A percentile compares a stretch with the other conserved stretches of the same genome.
These are phyloP conservation scores for Sphaerophoria rueppellii DNA, from an alignment of 2,888 invertebrate genomes.

Conservation along the genomic window DNA sequence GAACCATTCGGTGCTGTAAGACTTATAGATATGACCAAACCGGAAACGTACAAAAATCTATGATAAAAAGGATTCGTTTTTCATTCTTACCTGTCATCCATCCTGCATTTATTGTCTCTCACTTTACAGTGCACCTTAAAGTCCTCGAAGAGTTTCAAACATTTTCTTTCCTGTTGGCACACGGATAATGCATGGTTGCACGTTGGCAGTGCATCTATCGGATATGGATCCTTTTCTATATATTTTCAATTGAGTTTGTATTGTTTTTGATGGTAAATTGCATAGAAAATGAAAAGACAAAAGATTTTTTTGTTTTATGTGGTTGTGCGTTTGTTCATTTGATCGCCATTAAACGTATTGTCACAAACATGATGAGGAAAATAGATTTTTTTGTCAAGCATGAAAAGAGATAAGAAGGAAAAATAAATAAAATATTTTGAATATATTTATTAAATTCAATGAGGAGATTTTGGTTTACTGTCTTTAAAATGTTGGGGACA, in stretches of 20 bases:
- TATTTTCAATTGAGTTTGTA: conserved; percentile 49
- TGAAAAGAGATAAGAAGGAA: too few species aligned
- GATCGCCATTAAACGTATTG: neutral
- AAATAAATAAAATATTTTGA: too few species aligned
- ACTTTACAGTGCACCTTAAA: conserved; percentile 94
- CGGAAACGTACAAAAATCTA: conserved; percentile 3
- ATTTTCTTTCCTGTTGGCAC: conserved; percentile 91
- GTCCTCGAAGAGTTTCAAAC: conserved; percentile 91
- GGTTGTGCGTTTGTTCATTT: neutral
- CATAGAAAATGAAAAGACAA: conserved; percentile 35
- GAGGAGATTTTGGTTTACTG: too few species aligned
- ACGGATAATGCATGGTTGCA: conserved; percentile 94
- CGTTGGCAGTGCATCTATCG: conserved; percentile 93
- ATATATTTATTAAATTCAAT: too few species aligned
- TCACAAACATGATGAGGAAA: too few species aligned
- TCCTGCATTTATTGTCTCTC: conserved; percentile 92
- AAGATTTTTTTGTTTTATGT: conserved; percentile 18
- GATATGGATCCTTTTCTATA: conserved; percentile 92
- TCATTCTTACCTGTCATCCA: conserved; percentile 91
- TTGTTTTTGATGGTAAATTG: conserved; percentile 51
- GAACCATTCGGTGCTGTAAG: neutral
- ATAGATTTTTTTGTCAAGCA: conserved; percentile 10
- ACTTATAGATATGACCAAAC: neutral
- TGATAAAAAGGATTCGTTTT: conserved; percentile 28
- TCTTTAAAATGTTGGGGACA: too few species aligned